Evolutionary conservation across 2,797 vertebrate species (phyloP), one percentile per base, ranked within the genome.

Genomic region (Chelonia mydas): DNA sequence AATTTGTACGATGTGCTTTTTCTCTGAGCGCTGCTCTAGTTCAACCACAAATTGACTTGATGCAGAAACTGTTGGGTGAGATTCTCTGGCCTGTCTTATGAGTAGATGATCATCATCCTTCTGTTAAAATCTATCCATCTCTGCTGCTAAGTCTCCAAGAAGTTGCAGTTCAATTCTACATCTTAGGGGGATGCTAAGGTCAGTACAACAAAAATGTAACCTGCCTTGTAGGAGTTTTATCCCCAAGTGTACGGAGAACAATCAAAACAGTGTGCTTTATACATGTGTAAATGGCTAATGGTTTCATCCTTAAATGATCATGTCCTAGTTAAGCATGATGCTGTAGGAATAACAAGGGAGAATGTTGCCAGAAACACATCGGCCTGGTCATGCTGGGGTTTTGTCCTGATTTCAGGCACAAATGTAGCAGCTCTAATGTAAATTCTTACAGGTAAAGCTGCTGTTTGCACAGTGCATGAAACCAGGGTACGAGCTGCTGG

Each of bases 361-460:
- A 50, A 37, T n/a, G 57, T 59, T 88, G 85, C 80, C 17, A 3
- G 47, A 82, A 25, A 54, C 0, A 47, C 37, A 13, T 21, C 9
- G 37, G 33, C 41, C 27, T 76, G 5, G 21, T 0, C n/a, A 45
- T 16, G 0, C 31, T 28, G 89, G 33, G 50, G 31, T 6, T 45
- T 50, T 25, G 45, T 65, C 41, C 55, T 54, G 8, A 2, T 31
- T n/a, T 68, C 89, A 47, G 31, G 5, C 1, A 0, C 0, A 12
- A 61, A 31, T 47, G 19, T 0, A 27, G 4, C 27, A 45, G 2
- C 55, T 41, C 61, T 82, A 65, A 49, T 21, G 25, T 47, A 27
- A 28, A 47, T 7, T 45, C 81, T 57, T 54, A n/a, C 61, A 65
- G 79, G 61, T 87, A 27, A 47, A 28, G 12, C 16, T 23, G n/a